Percentiles rank a stretch among this genome's conserved stretches.
Conservation (phyloP, 2,888 invertebrate species). For the Augiades crinisus region DNA sequence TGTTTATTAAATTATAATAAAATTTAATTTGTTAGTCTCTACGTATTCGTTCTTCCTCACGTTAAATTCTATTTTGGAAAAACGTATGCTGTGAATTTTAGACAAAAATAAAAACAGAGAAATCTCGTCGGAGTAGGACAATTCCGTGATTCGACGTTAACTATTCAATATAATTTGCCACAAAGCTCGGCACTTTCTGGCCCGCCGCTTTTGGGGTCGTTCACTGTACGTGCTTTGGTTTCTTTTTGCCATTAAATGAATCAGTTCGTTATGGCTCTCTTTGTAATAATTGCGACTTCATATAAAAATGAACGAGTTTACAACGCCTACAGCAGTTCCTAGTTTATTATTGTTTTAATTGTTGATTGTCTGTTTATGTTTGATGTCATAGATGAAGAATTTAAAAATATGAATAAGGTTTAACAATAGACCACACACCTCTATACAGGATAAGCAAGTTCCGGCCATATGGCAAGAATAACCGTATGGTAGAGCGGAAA, state of each 20-base stretch:
- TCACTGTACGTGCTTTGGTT: conserved; percentile 58
- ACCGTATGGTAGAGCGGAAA: conserved; percentile 5
- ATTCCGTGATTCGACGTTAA: conserved; percentile 48
- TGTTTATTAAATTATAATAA: too few species aligned
- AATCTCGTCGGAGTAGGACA: conserved; percentile 48
- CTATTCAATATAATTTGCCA: conserved; percentile 46
- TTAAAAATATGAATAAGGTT: background rate
- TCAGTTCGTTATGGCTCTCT: conserved; percentile 7
- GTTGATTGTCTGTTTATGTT: too few species aligned
- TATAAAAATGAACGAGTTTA: conserved; percentile 2
- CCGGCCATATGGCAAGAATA: conserved; percentile 23
- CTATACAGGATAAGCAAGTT: conserved; percentile 40
- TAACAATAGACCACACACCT: conserved; percentile 36
- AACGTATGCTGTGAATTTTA: too few species aligned
- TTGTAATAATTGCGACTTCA: background rate
- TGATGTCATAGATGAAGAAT: background rate
- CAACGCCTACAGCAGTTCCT: background rate
- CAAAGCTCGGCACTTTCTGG: conserved; percentile 30
- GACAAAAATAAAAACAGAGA: conserved; percentile 48
- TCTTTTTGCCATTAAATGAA: conserved; percentile 27
- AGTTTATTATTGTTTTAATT: too few species aligned
- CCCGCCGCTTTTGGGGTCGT: conserved; percentile 48
- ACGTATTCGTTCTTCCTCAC: too few species aligned
- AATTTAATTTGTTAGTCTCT: too few species aligned
- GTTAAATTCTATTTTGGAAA: too few species aligned